Percentiles rank a stretch among this genome's conserved stretches.
Evolutionary conservation across 1,140 invertebrate species (phyloP).

Genomic region (Zaprionus vittiger): DNA sequence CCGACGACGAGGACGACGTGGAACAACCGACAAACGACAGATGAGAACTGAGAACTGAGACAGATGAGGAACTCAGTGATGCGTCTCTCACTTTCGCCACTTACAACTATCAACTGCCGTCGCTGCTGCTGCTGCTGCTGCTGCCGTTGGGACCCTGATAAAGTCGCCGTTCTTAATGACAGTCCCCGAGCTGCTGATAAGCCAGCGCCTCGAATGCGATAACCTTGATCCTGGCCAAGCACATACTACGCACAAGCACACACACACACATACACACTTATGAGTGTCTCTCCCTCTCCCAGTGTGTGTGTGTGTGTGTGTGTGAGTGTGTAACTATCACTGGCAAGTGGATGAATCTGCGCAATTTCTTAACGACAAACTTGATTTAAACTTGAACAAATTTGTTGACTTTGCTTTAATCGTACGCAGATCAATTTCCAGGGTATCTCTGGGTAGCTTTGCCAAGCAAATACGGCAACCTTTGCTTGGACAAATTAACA

Average conservation of each 20-base stretch:
- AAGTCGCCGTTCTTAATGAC: slow-evolving; percentile 16
- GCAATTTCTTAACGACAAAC: slow-evolving; percentile 17
- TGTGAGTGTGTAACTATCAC: slow-evolving; percentile 9
- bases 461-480: no score
- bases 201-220: slow-evolving; percentile 39
- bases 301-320: background rate
- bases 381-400: slow-evolving; percentile 26
- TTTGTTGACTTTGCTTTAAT: slow-evolving; percentile 25
- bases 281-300: background rate
- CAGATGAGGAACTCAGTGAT: slow-evolving; percentile 11
- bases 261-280: background rate
- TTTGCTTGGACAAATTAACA: no score
- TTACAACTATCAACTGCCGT: slow-evolving; percentile 56
- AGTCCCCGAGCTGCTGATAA: slow-evolving; percentile 32
- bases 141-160: slow-evolving; percentile 47
- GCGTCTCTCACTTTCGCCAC: slow-evolving; percentile 38
- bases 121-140: background rate
- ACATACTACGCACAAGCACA: background rate
- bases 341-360: slow-evolving; percentile 16
- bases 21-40: background rate
- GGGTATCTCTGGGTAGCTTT: background rate
- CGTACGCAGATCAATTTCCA: background rate
- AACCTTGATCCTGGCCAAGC: slow-evolving; percentile 71
- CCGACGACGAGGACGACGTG: background rate
- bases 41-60: background rate